A percentile compares a stretch with the other conserved stretches of the same genome.
Evolutionary conservation across 1,140 invertebrate genomes (phyloP).

Genomic region (Hermetia illucens): DNA sequence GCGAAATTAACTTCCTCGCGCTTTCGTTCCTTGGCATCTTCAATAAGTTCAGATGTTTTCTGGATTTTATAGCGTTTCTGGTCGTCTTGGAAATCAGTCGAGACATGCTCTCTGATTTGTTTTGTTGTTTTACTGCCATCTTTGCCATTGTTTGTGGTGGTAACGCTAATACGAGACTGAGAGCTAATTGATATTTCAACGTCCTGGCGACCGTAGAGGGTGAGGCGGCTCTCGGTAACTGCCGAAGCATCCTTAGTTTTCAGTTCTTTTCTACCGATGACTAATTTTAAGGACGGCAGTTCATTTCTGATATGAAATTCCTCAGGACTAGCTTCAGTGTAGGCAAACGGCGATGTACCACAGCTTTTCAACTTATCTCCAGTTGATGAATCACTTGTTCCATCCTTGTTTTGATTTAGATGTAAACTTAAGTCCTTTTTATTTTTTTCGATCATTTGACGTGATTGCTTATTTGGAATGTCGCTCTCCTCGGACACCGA

Average conservation of each 20-base stretch:
- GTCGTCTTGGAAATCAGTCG: not conserved
- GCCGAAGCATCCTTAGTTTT: conserved; percentile 34
- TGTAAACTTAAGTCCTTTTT: not conserved
- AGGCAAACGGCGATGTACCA: conserved; percentile 30
- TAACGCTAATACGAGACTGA: conserved; percentile 36
- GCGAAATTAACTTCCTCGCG: conserved; percentile 37
- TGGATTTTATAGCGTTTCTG: conserved; percentile 22
- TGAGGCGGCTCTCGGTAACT: conserved; percentile 34
- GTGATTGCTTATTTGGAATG: too few species aligned
- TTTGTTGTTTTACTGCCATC: not conserved
- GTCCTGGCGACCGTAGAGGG: conserved; percentile 32
- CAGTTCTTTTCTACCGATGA: conserved; percentile 36
- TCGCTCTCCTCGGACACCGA: not conserved
- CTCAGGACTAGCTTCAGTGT: conserved; percentile 7
- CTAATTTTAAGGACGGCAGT: conserved; percentile 31
- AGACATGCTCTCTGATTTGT: not conserved
- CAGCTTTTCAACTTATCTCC: conserved; percentile 5
- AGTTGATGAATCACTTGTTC: not conserved
- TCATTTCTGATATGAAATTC: conserved; percentile 4
- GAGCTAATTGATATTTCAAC: conserved; percentile 37
- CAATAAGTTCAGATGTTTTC: conserved; percentile 11
- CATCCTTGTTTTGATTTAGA: not conserved
- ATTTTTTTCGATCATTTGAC: not conserved
- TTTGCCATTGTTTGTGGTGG: conserved; percentile 15
- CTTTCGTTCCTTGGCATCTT: conserved; percentile 24